Evolutionary conservation across 2,113 vertebrate species (phyloP).

Genomic region (Camelus dromedarius): DNA sequence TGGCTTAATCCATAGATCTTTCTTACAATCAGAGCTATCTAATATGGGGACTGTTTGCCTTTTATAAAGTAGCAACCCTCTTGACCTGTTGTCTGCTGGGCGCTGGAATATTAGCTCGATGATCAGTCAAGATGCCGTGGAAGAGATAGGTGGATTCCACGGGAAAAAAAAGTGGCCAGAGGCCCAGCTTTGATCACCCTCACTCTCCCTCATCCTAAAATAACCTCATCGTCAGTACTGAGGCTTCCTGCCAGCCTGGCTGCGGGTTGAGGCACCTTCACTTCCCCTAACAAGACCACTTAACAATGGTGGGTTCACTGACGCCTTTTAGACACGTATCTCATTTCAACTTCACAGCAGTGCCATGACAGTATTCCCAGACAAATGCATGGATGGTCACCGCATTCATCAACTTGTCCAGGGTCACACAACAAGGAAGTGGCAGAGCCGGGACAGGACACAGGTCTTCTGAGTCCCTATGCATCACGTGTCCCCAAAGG

Average conservation of each 20-base stretch:
- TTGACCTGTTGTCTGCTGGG: background rate
- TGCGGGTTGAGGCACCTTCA: background rate
- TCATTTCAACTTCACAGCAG: background rate
- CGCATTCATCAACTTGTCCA: background rate
- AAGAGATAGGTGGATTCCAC: background rate
- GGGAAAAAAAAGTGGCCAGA: background rate
- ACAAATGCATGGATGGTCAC: background rate
- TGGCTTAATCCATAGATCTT: background rate
- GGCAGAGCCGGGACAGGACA: background rate
- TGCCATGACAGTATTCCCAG: background rate
- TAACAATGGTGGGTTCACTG: background rate
- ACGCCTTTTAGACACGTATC: background rate
- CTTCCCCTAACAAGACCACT: background rate
- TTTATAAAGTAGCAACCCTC: background rate
- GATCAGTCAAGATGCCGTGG: background rate
- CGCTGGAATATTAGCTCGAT: background rate
- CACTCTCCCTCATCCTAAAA: background rate
- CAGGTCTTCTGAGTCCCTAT: background rate
- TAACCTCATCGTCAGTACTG: background rate
- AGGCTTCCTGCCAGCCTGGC: background rate
- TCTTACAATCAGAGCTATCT: background rate
- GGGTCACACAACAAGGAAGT: background rate
- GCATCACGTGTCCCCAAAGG: background rate
- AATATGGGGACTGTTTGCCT: background rate
- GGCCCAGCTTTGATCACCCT: background rate